Evolutionary conservation across 2,113 vertebrate genomes (phyloP).

Genomic region (Puma concolor): DNA sequence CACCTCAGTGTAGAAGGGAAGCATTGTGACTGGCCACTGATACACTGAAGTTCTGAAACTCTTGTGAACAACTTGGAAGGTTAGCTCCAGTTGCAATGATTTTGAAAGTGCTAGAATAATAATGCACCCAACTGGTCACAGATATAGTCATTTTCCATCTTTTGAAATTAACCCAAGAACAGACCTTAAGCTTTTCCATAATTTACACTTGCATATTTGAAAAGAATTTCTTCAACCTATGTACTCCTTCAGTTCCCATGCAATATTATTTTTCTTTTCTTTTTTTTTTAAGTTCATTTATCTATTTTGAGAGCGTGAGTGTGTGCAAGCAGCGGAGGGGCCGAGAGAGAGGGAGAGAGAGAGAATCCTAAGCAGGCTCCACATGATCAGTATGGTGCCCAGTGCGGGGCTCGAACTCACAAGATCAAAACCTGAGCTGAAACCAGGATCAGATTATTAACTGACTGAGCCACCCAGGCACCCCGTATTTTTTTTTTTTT

Average conservation of each 20-base stretch:
- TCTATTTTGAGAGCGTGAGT: no score
- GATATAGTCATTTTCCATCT: background rate
- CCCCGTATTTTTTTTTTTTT: constrained; percentile 21
- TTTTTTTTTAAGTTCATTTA: background rate
- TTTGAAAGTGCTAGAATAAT: background rate
- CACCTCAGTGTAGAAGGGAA: background rate
- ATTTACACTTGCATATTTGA: background rate
- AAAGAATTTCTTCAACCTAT: background rate
- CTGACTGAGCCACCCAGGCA: no score
- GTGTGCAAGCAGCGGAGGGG: no score
- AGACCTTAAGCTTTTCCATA: background rate
- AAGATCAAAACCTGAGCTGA: no score
- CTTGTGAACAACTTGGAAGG: background rate
- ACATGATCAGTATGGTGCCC: no score
- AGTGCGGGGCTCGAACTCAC: no score
- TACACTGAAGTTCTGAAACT: background rate
- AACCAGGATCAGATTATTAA: no score
- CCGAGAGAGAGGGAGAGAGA: no score
- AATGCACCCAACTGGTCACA: background rate
- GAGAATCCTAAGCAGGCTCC: no score
- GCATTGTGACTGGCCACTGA: background rate
- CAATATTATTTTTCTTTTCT: background rate
- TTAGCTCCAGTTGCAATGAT: background rate
- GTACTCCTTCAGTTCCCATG: background rate
- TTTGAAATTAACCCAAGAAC: background rate